Evolutionary conservation across 2,888 invertebrate genomes (phyloP).

Genomic region (Byasa hedistus): DNA sequence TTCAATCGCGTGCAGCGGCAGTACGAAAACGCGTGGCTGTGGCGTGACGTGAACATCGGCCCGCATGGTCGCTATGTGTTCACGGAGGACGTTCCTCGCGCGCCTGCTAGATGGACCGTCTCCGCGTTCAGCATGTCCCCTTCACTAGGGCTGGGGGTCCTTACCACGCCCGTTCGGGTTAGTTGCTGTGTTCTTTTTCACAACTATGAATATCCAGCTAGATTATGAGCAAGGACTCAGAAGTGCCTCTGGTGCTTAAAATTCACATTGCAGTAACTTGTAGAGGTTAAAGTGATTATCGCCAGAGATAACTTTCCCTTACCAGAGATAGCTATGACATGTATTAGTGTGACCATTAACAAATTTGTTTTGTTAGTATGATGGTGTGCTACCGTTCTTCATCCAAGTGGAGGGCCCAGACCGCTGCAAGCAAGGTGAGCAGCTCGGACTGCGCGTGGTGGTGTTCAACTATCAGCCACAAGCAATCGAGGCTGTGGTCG

Average conservation of each 20-base stretch:
- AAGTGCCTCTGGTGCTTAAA: too few relatives aligned
- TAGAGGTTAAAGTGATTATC: too few relatives aligned
- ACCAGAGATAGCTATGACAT: too few relatives aligned
- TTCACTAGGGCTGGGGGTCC: slow-evolving; percentile 91
- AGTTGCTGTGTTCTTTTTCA: slow-evolving; percentile 33
- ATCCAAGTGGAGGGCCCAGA: slow-evolving; percentile 96
- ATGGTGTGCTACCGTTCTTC: slow-evolving; percentile 95
- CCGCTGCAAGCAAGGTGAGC: slow-evolving; percentile 92
- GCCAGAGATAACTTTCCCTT: too few relatives aligned
- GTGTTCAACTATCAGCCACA: slow-evolving; percentile 96
- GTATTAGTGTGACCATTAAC: too few relatives aligned
- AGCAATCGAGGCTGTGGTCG: slow-evolving; percentile 91
- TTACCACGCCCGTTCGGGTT: slow-evolving; percentile 87
- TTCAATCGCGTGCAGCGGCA: slow-evolving; percentile 94
- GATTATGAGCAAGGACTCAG: too few relatives aligned
- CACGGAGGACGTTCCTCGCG: slow-evolving; percentile 65
- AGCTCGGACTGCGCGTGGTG: slow-evolving; percentile 93
- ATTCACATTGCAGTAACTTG: too few relatives aligned
- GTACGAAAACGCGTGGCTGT: slow-evolving; percentile 97
- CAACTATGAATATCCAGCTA: too few relatives aligned
- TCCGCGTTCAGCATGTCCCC: slow-evolving; percentile 95
- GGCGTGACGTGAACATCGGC: slow-evolving; percentile 96
- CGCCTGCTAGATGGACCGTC: slow-evolving; percentile 94
- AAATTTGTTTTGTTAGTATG: slow-evolving; percentile 78
- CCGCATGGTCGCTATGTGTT: slow-evolving; percentile 94